These are phyloP conservation scores for Heliconius eleuchia DNA, from an alignment of 1,140 invertebrate genomes.

Conservation along the genomic window DNA sequence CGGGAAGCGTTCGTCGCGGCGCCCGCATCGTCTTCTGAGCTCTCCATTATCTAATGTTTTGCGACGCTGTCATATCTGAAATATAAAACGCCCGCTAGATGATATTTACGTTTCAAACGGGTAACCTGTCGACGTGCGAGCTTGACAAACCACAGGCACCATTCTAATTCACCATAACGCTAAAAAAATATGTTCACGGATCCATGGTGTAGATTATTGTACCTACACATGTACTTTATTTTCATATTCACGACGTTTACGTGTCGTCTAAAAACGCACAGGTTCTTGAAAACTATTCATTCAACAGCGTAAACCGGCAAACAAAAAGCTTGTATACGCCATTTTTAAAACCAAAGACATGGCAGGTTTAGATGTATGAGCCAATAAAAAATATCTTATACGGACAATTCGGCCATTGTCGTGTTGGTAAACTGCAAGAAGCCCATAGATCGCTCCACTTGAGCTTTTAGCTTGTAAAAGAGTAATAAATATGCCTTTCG, in stretches of 20 bases:
- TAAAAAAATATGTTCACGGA: constrained; percentile 76
- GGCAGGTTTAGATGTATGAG: constrained; percentile 78
- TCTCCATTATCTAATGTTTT: constrained; percentile 82
- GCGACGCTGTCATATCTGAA: constrained; percentile 80
- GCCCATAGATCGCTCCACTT: constrained; percentile 80
- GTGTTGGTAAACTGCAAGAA: constrained; percentile 81
- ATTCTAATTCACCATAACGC: constrained; percentile 81
- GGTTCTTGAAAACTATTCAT: constrained; percentile 73
- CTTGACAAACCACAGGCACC: constrained; percentile 80
- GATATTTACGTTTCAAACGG: constrained; percentile 79
- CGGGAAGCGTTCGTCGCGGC: constrained; percentile 77
- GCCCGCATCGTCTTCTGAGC: constrained; percentile 81
- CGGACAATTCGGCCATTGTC: constrained; percentile 80
- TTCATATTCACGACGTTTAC: constrained; percentile 80
- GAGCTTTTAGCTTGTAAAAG: constrained; percentile 80
- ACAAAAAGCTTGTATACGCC: constrained; percentile 83
- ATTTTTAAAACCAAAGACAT: constrained; percentile 83
- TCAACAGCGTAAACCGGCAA: constrained; percentile 81
- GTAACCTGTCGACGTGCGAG: constrained; percentile 80
- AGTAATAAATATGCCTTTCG: constrained; percentile 78
- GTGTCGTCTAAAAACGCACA: constrained; percentile 65
- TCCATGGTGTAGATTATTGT: constrained; percentile 75
- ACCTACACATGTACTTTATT: constrained; percentile 81
- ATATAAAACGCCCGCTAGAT: constrained; percentile 76
- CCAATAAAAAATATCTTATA: constrained; percentile 81